Evolutionary conservation across 2,888 invertebrate species (phyloP).

Genomic region (Orchesella flavescens): DNA sequence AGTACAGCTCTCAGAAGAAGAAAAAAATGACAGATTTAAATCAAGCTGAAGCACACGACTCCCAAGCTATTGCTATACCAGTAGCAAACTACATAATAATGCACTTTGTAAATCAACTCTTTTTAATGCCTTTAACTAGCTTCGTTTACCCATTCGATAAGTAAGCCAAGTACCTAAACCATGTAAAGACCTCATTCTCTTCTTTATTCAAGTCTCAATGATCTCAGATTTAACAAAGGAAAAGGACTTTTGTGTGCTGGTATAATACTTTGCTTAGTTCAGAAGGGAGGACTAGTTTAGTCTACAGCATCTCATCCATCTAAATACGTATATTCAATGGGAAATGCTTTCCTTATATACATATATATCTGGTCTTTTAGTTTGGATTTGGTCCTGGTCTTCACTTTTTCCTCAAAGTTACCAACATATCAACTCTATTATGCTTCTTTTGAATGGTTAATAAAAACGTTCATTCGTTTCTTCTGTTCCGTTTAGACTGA

Average conservation of each 20-base stretch:
- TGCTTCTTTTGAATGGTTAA: not conserved
- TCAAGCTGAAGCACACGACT: not conserved
- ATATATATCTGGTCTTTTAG: no score
- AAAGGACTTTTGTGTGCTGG: not conserved
- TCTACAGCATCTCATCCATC: no score
- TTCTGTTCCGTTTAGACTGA: not conserved
- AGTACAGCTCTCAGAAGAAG: not conserved
- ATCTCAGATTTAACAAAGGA: not conserved
- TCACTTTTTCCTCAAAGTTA: no score
- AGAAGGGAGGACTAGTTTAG: no score
- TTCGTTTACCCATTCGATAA: not conserved
- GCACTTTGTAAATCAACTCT: not conserved
- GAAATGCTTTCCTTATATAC: no score
- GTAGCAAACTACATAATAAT: constrained; percentile 4
- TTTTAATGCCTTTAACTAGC: constrained; percentile 6
- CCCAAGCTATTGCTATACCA: no score
- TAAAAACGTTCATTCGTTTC: constrained; percentile 20
- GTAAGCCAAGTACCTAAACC: constrained; percentile 1
- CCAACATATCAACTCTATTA: no score
- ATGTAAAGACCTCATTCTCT: not conserved
- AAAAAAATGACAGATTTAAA: not conserved
- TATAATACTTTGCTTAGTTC: no score
- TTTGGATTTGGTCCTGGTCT: no score
- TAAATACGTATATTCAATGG: no score
- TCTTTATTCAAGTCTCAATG: not conserved